Evolutionary conservation across 2,888 invertebrate genomes (phyloP), one percentile per base, ranked within the genome.

Genomic region (Oxycera nigricornis): DNA sequence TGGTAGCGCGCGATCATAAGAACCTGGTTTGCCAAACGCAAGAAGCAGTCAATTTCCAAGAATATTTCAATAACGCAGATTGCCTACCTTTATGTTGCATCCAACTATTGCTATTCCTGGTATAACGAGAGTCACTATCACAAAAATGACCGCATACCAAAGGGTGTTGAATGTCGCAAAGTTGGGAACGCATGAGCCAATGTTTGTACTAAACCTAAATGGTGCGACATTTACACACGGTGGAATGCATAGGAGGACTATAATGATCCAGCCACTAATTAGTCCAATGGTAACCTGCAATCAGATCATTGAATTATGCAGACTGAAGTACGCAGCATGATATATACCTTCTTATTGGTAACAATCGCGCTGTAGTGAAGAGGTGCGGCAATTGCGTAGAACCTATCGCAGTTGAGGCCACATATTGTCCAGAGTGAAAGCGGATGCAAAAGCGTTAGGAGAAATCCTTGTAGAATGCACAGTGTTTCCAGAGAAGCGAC

Each of bases 371-470:
- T 90, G 84, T 94, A 94, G 82, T 94, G 93, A 75, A 94, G 84
- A 0, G 94, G 94, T 0, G 92, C 91, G 0, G 93, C 91, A 72
- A 94, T 94, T 55, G 94, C 93, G 76, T 92, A 92, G 77, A 92
- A 94, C 76, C 93, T 87, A 84, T 92, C 92, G 74, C 91, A 92
- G 81, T 93, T 93, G 76, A 94, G 87, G 2, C 93, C 93, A 78
- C 92, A 92, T 35, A 94, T 90, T 1, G 93, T 93, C 93, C 93
- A 94, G 77, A 92, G 86, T 52, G 91, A 90, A 75, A 93, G 87
- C 2, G 93, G 92, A 80, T 93, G 91, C 61, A 94, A 87, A 2
- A 92, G 88, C 28, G 91, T 90, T 77, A 92, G 88, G 55, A 92
- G 84, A 76, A 91, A 90, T 46, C 92, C 90, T 79, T 91, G 90